Evolutionary conservation across 1,140 invertebrate genomes (phyloP).

Genomic region (Euura saliciscinereae): DNA sequence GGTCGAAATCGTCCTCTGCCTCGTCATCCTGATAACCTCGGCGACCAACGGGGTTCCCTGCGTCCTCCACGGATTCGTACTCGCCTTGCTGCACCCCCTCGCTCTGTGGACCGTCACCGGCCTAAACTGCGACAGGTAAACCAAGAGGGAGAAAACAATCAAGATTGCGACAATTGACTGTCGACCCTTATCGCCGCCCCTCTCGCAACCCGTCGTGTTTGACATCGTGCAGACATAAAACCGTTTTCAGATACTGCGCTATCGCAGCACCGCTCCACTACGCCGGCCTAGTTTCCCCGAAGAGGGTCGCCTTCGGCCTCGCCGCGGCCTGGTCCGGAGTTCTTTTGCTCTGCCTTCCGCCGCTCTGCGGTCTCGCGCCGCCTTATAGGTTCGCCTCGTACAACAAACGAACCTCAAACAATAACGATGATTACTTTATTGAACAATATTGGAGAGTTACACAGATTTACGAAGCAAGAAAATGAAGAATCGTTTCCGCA

Average conservation of each 20-base stretch:
- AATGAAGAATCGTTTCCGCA: constrained; percentile 17
- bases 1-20: constrained; percentile 70
- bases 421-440: background rate
- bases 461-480: no score
- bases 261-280: constrained; percentile 81
- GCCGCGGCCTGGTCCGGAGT: constrained; percentile 58
- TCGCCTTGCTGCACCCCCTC: constrained; percentile 74
- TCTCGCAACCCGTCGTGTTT: no score
- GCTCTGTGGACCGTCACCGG: constrained; percentile 81
- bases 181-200: no score
- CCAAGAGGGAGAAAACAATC: background rate
- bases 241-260: constrained; percentile 67
- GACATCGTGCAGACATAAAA: background rate
- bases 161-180: no score
- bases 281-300: constrained; percentile 71
- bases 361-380: constrained; percentile 54
- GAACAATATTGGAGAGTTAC: no score
- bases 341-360: constrained; percentile 53
- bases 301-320: constrained; percentile 59
- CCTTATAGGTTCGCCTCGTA: constrained; percentile 45
- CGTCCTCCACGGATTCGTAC: constrained; percentile 67
- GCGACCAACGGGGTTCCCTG: constrained; percentile 63
- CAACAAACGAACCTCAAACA: background rate
- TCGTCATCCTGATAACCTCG: constrained; percentile 63
- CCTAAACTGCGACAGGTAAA: constrained; percentile 73